phyloP scores from a whole-genome alignment of 2,888 invertebrate species.

The Drosophila longiperda region DNA sequence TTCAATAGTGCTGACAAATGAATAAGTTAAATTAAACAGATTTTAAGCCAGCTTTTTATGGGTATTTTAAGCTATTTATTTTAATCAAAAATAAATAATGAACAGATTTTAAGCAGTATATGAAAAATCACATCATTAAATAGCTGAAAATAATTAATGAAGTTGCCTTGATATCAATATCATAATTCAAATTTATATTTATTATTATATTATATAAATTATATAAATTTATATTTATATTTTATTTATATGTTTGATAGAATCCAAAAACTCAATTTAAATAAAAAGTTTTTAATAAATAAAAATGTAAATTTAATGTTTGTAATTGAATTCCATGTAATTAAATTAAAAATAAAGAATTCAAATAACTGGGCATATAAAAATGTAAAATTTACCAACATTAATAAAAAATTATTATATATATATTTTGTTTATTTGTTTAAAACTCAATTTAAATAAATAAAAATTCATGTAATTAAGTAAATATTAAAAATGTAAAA shows the following conservation, averaged over 20 bases:
- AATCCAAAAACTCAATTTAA: not conserved
- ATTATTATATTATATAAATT: not conserved
- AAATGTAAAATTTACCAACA: not conserved
- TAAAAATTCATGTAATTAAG: too few species aligned
- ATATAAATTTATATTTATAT: not conserved
- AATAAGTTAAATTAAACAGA: not conserved
- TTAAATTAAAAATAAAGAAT: not conserved
- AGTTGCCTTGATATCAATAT: not conserved
- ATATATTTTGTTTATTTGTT: too few species aligned
- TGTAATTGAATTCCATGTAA: not conserved
- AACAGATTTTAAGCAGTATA: not conserved
- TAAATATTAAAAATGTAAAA: too few species aligned
- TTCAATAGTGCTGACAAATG: not conserved
- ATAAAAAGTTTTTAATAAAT: not conserved
- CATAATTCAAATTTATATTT: not conserved
- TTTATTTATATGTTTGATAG: not conserved
- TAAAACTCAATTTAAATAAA: too few species aligned
- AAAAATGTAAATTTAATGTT: not conserved
- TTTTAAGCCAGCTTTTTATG: not conserved
- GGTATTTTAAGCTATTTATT: not conserved
- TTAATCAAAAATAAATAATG: not conserved
- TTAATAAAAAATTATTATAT: not conserved
- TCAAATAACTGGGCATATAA: not conserved
- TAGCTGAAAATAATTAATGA: not conserved
- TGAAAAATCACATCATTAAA: not conserved